Conservation (phyloP, 2,113 vertebrate genomes). For the Syngnathus scovelli region DNA sequence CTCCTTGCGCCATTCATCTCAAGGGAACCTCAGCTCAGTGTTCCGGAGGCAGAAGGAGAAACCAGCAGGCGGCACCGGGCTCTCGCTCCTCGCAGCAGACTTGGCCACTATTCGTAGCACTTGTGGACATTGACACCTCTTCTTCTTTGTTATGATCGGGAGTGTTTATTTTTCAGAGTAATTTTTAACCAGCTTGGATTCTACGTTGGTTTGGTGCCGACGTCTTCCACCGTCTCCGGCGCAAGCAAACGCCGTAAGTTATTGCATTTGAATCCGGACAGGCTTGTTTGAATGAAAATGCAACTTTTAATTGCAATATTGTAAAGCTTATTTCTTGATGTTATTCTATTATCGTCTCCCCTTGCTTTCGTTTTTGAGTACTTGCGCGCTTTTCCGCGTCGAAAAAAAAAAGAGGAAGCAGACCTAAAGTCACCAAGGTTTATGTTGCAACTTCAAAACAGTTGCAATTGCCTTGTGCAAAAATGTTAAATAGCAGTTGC, state of each 20-base stretch:
- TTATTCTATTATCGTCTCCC: not conserved
- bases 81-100: slow-evolving; percentile 22
- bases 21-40: slow-evolving; percentile 26
- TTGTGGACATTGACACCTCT: slow-evolving; percentile 29
- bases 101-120: slow-evolving; percentile 27
- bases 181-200: slow-evolving; percentile 26
- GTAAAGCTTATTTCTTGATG: not conserved
- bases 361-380: not conserved
- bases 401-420: slow-evolving; percentile 24
- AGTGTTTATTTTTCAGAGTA: not conserved
- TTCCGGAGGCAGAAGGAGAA: slow-evolving; percentile 31
- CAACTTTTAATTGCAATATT: not conserved
- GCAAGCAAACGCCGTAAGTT: slow-evolving; percentile 36
- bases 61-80: slow-evolving; percentile 57
- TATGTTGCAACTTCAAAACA: not conserved
- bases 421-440: not conserved
- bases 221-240: not conserved
- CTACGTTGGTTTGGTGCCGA: not conserved
- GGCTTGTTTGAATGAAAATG: not conserved
- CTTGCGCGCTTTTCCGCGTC: not conserved
- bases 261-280: not conserved
- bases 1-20: slow-evolving; percentile 26
- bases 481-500: not conserved
- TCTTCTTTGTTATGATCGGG: slow-evolving; percentile 9
- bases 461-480: not conserved